phyloP scores from a whole-genome alignment of 2,113 vertebrate genomes.

The Microtus montanus region DNA sequence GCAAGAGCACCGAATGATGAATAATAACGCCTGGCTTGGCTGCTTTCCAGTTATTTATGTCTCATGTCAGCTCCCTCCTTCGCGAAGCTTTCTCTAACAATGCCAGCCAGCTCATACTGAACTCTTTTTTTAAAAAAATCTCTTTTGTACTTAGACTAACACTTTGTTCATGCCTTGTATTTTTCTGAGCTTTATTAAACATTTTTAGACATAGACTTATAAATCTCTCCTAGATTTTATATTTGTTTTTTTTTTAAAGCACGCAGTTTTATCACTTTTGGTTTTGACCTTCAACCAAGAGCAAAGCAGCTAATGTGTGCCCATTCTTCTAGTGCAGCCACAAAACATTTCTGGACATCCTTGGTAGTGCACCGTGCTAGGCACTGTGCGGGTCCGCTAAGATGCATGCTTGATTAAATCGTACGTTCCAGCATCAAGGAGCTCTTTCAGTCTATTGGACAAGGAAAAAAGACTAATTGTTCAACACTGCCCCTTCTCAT shows the following conservation, averaged over 20 bases:
- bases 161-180: not conserved
- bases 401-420: conserved; percentile 40
- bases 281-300: conserved; percentile 12
- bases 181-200: not conserved
- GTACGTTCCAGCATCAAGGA: conserved; percentile 5
- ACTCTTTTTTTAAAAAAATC: not conserved
- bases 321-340: conserved; percentile 34
- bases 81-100: conserved; percentile 59
- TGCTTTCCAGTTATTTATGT: conserved; percentile 74
- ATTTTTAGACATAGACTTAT: conserved; percentile 20
- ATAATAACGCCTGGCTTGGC: conserved; percentile 77
- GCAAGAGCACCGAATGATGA: conserved; percentile 67
- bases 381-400: not conserved
- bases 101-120: conserved; percentile 59
- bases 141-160: conserved; percentile 21
- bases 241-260: not conserved
- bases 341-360: not conserved
- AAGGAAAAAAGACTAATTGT: conserved; percentile 56
- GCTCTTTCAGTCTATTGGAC: conserved; percentile 25
- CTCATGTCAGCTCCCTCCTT: conserved; percentile 66
- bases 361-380: conserved; percentile 14
- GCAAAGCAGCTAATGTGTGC: not conserved
- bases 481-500: conserved; percentile 31
- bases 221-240: not conserved
- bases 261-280: conserved; percentile 1